Evolutionary conservation across 2,113 vertebrate genomes (phyloP).

Genomic region (Megatriorchis doriae): DNA sequence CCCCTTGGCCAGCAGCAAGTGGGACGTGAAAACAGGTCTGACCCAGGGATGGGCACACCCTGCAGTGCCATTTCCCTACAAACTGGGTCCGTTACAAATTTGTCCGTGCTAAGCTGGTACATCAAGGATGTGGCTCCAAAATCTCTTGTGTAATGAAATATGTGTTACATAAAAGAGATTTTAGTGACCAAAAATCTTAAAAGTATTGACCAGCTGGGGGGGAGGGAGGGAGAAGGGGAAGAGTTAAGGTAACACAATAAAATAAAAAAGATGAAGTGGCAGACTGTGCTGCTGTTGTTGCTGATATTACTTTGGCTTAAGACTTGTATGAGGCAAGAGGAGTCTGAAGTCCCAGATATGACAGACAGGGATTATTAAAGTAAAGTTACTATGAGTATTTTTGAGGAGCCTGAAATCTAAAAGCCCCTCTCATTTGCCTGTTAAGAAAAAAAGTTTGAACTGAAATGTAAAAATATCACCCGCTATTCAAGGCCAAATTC

Average conservation of each 20-base stretch:
- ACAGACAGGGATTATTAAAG: not conserved
- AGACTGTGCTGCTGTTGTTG: not conserved
- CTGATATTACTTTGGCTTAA: not conserved
- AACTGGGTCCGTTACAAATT: not conserved
- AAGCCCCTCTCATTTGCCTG: not conserved
- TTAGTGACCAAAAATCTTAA: not conserved
- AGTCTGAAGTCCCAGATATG: not conserved
- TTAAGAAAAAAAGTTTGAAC: not conserved
- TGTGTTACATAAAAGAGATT: not conserved
- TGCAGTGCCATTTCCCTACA: not conserved
- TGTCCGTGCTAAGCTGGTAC: not conserved
- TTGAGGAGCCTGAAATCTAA: not conserved
- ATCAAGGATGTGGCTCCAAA: not conserved
- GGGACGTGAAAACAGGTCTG: not conserved
- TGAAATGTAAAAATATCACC: not conserved
- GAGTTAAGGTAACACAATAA: not conserved
- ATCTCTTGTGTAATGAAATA: not conserved
- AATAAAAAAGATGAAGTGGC: not conserved
- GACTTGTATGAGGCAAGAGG: not conserved
- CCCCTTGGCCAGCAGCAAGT: not conserved
- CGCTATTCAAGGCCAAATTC: not conserved
- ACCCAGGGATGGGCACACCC: not conserved
- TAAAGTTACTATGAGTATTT: not conserved
- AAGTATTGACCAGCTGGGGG: accelerated
- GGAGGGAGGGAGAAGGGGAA: not conserved